phyloP scores from a whole-genome alignment of 1,140 invertebrate genomes.

The Sycophaga agraensis region DNA sequence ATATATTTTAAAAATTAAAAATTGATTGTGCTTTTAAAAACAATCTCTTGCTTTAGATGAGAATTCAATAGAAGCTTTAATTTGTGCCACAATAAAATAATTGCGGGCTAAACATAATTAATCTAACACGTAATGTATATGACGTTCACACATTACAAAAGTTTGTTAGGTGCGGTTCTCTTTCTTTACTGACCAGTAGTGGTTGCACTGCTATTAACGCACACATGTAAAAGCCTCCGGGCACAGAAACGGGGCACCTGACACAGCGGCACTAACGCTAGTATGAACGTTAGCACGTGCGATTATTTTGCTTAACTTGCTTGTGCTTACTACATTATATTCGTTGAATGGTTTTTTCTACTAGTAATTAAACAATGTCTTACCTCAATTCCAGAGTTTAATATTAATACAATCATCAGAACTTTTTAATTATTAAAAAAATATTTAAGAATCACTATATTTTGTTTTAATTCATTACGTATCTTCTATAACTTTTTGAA shows the following conservation, averaged over 20 bases:
- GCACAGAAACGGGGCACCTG: too few species aligned
- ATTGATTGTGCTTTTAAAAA: too few species aligned
- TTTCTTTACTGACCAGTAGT: neutral
- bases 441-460: neutral
- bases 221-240: too few species aligned
- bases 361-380: too few species aligned
- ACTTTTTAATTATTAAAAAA: neutral
- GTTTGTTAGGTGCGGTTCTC: neutral
- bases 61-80: too few species aligned
- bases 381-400: too few species aligned
- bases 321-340: neutral
- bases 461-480: neutral
- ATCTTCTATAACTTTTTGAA: neutral
- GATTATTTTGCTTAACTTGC: conserved; percentile 2
- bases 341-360: neutral
- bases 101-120: neutral
- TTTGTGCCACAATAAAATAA: neutral
- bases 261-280: too few species aligned
- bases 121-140: neutral
- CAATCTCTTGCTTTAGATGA: too few species aligned
- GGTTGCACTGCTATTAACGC: neutral
- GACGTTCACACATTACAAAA: neutral
- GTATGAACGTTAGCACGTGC: too few species aligned
- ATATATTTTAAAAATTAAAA: too few species aligned
- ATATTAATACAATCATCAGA: too few species aligned